Base-by-base conservation (phyloP, 2,113 vertebrate genomes). In the Psittacus erithacus region DNA sequence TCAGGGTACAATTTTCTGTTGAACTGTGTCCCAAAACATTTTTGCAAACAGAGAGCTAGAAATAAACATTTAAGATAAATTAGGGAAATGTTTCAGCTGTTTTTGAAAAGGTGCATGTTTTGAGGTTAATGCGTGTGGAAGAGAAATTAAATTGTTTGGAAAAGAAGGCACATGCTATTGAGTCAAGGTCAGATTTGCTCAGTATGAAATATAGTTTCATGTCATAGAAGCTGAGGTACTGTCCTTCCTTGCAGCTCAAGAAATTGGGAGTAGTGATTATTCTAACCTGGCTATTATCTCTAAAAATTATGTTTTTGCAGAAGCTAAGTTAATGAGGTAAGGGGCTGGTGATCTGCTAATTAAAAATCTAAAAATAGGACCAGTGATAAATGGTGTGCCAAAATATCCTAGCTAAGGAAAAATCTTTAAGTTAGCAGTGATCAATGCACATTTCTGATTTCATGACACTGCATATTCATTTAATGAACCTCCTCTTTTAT, bases 291-390 rank as follows among this genome's bases (percentile, higher is more conserved):
- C 87, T 93, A 88, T 97, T 98, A 97, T 96, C 82, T 97, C 65
- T 73, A 95, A 92, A 96, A 97, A 97, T 96, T 97, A 97, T 97
- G 91, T 97, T 97, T 97, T 95, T 89, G 83, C 88, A 94, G 86
- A 95, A 95, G 55, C 82, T 96, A 97, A 97, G 91, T 97, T 98
- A 98, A 99, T 98, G 97, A 98, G 96, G 97, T 97, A 98, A 98
- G 97, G 97, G 94, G 94, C 93, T 97, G 41, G 91, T 95, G 95
- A 97, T 97, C 85, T 97, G 69, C 93, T 98, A 98, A 99, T 99
- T 99, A 99, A 98, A 98, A 98, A 97, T 97, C 98, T 98, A 98
- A 99, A 99, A 98, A 98, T 99, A 99, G 96, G 96, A 90, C 70
- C 43, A 55, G 68, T 98, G 98, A 99, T 98, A 98, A 98, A 99